A percentile compares a stretch with the other conserved stretches of the same genome.
These are phyloP conservation scores for Zelleria hepariella DNA, from an alignment of 2,888 invertebrate genomes.

Conservation along the genomic window DNA sequence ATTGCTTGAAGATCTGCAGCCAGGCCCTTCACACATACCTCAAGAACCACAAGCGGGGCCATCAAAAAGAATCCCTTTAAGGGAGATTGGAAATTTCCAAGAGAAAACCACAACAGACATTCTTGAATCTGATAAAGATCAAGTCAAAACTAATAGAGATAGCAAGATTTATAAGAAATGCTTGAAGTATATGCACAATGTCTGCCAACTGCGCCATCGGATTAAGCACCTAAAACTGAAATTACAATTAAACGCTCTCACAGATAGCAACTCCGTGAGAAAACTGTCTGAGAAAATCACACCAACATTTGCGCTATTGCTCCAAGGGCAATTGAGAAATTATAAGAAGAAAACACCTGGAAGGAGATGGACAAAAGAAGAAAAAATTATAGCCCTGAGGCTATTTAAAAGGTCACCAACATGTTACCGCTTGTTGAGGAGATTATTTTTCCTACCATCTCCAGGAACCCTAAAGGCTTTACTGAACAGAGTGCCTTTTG, in stretches of 20 bases:
- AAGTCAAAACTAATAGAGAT: neutral
- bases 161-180: neutral
- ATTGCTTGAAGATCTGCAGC: neutral
- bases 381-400: neutral
- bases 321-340: constrained; percentile 1
- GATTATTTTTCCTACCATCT: constrained; percentile 1
- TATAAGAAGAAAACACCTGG: neutral
- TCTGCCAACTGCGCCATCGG: neutral
- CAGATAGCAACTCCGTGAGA: neutral
- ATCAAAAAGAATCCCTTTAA: no score
- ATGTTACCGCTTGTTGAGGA: neutral
- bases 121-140: neutral
- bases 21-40: neutral
- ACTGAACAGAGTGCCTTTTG: constrained; percentile 1
- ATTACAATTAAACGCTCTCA: neutral
- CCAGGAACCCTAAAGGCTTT: constrained; percentile 3
- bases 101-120: no score
- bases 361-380: neutral
- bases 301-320: neutral
- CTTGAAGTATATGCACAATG: neutral
- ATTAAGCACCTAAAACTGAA: neutral
- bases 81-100: no score
- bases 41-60: no score
- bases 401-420: neutral
- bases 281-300: neutral